A percentile compares a stretch with the other conserved stretches of the same genome.
phyloP scores from a whole-genome alignment of 2,888 invertebrate genomes.

The Cephus rjabovi region DNA sequence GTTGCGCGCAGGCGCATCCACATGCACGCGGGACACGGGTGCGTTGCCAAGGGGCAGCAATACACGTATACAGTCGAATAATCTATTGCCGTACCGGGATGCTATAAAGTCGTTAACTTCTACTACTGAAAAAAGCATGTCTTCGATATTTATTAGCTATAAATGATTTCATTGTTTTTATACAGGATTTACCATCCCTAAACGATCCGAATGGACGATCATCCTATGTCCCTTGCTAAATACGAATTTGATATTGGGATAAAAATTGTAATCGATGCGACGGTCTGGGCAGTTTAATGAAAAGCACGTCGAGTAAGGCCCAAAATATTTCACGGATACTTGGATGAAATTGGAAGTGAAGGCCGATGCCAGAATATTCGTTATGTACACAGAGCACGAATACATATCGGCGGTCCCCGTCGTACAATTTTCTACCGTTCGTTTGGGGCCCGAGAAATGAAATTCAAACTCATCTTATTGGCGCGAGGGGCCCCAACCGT shows the following conservation, averaged over 20 bases:
- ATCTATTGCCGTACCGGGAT: not conserved
- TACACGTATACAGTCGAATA: not conserved
- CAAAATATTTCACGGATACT: not conserved
- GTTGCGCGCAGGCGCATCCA: not conserved
- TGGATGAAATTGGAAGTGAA: not conserved
- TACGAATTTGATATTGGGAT: not conserved
- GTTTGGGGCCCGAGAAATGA: not conserved
- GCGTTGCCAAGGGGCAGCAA: too few species aligned
- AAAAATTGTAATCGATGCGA: not conserved
- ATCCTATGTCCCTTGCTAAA: not conserved
- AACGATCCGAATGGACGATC: not conserved
- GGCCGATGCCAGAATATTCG: not conserved
- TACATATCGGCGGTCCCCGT: not conserved
- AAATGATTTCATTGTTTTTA: conserved; percentile 19
- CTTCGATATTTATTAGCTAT: conserved; percentile 17
- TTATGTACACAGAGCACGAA: not conserved
- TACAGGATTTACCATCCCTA: not conserved
- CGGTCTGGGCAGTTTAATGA: not conserved
- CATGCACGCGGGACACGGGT: too few species aligned
- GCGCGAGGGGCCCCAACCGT: conserved; percentile 11
- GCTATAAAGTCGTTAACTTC: conserved; percentile 14
- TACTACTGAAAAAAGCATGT: conserved; percentile 1
- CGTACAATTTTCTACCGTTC: conserved; percentile 25
- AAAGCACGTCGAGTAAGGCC: not conserved
- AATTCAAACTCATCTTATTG: conserved; percentile 30